Evolutionary conservation across 2,113 vertebrate genomes (phyloP).

Genomic region (Psilopogon haemacephalus): DNA sequence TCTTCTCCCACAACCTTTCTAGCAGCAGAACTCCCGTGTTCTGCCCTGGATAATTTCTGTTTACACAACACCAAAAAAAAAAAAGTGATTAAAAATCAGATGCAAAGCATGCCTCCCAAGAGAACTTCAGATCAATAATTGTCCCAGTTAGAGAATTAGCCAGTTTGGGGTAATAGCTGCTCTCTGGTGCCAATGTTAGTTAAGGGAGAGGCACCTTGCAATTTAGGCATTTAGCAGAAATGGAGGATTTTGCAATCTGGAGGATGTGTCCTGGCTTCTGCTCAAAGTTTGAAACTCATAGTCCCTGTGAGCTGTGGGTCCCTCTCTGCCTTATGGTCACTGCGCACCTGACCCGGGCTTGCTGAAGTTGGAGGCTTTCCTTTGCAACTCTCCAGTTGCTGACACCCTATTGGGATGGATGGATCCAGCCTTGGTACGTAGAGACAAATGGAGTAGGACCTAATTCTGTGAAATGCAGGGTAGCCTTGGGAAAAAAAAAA

Average conservation of each 20-base stretch:
- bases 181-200: not conserved
- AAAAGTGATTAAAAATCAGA: slow-evolving; percentile 47
- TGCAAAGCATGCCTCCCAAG: not conserved
- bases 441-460: slow-evolving; percentile 34
- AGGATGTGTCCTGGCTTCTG: not conserved
- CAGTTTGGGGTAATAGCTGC: slow-evolving; percentile 9
- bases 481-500: slow-evolving; percentile 8
- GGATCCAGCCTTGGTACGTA: slow-evolving; percentile 58
- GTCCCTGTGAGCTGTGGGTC: not conserved
- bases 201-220: not conserved
- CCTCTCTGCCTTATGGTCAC: rapidly evolving
- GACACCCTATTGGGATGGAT: slow-evolving; percentile 70
- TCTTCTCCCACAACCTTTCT: not conserved
- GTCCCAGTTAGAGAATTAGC: slow-evolving; percentile 27
- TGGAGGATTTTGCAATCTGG: not conserved
- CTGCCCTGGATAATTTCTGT: not conserved
- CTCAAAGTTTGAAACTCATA: not conserved
- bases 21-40: not conserved
- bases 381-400: slow-evolving; percentile 71
- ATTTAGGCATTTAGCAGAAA: not conserved
- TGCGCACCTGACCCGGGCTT: not conserved
- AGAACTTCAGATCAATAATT: not conserved
- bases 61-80: not conserved
- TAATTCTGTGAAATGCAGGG: not conserved
- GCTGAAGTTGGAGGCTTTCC: slow-evolving; percentile 43